Evolutionary conservation across 2,888 invertebrate species (phyloP).

Genomic region (Cataglyphis cursor): DNA sequence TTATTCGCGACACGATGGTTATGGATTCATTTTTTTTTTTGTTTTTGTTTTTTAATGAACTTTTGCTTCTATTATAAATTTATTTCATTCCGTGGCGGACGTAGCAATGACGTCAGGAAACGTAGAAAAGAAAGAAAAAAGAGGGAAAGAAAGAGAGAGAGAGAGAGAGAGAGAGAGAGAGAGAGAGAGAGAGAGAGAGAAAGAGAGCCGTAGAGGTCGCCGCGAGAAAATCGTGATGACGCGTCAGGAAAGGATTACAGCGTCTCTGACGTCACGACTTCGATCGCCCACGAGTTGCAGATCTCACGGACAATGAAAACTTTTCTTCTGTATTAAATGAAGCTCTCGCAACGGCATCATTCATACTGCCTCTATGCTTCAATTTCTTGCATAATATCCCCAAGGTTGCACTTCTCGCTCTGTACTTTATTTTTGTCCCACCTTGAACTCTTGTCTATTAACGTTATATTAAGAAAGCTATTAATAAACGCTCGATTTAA

Average conservation of each 20-base stretch:
- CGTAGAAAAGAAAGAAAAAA: not conserved
- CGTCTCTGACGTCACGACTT: conserved; percentile 48
- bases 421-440: conserved; percentile 44
- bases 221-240: conserved; percentile 45
- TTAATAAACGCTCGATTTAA: conserved; percentile 18
- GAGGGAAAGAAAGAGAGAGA: not conserved
- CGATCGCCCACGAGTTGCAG: conserved; percentile 51
- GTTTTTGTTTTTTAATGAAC: not conserved
- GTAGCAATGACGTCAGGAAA: conserved; percentile 29
- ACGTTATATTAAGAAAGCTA: conserved; percentile 47
- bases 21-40: not conserved
- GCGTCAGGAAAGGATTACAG: conserved; percentile 37
- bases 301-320: conserved; percentile 47
- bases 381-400: conserved; percentile 48
- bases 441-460: conserved; percentile 54
- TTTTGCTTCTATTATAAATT: conserved; percentile 44
- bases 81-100: conserved; percentile 11
- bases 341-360: conserved; percentile 47
- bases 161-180: not conserved
- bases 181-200: not conserved
- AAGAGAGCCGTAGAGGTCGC: conserved; percentile 11
- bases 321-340: conserved; percentile 36
- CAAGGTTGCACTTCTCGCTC: conserved; percentile 43
- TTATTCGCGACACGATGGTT: conserved; percentile 13
- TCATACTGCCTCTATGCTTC: conserved; percentile 49